phyloP scores from a whole-genome alignment of 2,888 invertebrate genomes.

The Cosmopolites sordidus region DNA sequence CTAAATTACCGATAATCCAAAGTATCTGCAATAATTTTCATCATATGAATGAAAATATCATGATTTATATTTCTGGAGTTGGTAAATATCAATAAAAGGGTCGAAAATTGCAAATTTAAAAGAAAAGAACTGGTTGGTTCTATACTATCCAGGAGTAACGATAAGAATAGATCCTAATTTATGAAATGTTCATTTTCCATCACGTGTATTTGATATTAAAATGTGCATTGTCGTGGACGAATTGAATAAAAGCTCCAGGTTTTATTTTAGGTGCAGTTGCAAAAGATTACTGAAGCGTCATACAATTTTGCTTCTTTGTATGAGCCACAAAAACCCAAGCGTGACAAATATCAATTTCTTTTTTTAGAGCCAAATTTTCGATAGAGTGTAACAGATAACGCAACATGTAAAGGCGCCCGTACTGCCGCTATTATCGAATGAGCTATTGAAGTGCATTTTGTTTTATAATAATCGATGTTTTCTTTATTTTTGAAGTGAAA shows the following conservation, averaged over 20 bases:
- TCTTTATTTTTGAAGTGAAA: too few relatives aligned
- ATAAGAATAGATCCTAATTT: conserved; percentile 11
- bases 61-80: too few relatives aligned
- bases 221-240: background rate
- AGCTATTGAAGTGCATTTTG: conserved; percentile 7
- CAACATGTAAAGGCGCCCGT: conserved; percentile 8
- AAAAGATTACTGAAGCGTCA: conserved; percentile 13
- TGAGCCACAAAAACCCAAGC: conserved; percentile 9
- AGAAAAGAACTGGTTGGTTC: too few relatives aligned
- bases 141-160: conserved; percentile 11
- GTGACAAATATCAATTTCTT: conserved; percentile 7
- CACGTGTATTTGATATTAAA: conserved; percentile 13
- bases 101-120: too few relatives aligned
- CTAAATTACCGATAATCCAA: too few relatives aligned
- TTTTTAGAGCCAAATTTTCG: conserved; percentile 14
- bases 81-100: too few relatives aligned
- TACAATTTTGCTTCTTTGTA: conserved; percentile 12
- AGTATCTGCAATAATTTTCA: too few relatives aligned
- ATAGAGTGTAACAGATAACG: conserved; percentile 11
- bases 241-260: background rate
- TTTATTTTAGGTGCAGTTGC: conserved; percentile 10
- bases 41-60: too few relatives aligned
- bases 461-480: conserved; percentile 7
- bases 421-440: conserved; percentile 11
- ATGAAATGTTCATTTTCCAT: conserved; percentile 9